Evolutionary conservation across 2,113 vertebrate species (phyloP).

Genomic region (Nibea coibor): DNA sequence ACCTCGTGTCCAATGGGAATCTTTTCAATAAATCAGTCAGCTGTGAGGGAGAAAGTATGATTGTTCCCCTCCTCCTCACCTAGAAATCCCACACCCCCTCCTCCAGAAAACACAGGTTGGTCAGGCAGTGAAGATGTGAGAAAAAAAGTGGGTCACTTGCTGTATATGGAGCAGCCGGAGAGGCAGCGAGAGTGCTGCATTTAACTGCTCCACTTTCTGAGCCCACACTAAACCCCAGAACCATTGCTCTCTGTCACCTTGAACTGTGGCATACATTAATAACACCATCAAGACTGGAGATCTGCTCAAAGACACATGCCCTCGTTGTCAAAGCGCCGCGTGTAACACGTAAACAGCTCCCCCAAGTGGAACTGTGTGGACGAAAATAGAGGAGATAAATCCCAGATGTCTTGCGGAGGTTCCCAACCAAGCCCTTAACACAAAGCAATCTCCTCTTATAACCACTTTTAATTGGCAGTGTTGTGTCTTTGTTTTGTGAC

Average conservation of each 20-base stretch:
- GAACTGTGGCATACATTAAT: slow-evolving; percentile 74
- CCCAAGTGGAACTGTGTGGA: slow-evolving; percentile 40
- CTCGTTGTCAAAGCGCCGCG: slow-evolving; percentile 1
- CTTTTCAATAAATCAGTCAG: slow-evolving; percentile 55
- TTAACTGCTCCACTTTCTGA: slow-evolving; percentile 85
- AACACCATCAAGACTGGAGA: slow-evolving; percentile 60
- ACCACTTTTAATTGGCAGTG: not conserved
- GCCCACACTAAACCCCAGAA: slow-evolving; percentile 68
- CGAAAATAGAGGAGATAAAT: slow-evolving; percentile 4
- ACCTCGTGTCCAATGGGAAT: slow-evolving; percentile 44
- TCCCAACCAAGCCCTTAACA: not conserved
- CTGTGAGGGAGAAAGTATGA: slow-evolving; percentile 51
- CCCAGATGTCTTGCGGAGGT: not conserved
- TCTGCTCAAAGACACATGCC: not conserved
- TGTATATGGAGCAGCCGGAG: slow-evolving; percentile 78
- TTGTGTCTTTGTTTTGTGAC: not conserved
- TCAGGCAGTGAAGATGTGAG: slow-evolving; percentile 62
- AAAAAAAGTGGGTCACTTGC: slow-evolving; percentile 75
- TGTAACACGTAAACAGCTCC: slow-evolving; percentile 63
- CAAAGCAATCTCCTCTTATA: not conserved
- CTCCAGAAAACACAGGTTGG: slow-evolving; percentile 54
- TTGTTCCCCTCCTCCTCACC: slow-evolving; percentile 47
- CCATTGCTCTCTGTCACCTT: slow-evolving; percentile 82
- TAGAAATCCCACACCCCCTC: slow-evolving; percentile 49
- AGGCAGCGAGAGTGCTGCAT: slow-evolving; percentile 75